A percentile compares a stretch with the other conserved stretches of the same genome.
Evolutionary conservation across 2,113 vertebrate genomes (phyloP).

Genomic region (Thinocorus orbignyianus): DNA sequence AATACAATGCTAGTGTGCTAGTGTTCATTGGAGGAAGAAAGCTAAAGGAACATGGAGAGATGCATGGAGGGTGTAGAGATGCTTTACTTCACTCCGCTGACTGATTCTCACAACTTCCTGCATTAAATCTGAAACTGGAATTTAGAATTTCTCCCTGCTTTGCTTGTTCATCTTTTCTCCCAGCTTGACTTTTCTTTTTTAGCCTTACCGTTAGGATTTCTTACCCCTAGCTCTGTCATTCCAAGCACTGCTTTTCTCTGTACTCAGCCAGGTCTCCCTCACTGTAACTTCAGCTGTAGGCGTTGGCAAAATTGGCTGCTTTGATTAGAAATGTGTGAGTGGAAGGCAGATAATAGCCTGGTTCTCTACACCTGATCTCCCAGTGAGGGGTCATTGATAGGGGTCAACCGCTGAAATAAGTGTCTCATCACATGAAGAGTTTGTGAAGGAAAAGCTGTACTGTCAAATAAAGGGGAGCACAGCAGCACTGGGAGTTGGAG

Average conservation of each 20-base stretch:
- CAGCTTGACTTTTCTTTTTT: conserved; percentile 26
- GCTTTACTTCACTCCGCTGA: not conserved
- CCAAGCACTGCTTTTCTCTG: not conserved
- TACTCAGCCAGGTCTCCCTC: conserved; percentile 11
- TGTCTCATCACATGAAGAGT: conserved; percentile 47
- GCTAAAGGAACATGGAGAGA: not conserved
- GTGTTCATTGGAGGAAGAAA: not conserved
- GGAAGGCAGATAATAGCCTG: conserved; percentile 66
- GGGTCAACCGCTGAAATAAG: conserved; percentile 70
- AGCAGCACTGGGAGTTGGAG: not conserved
- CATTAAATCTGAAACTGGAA: not conserved
- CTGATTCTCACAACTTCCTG: not conserved
- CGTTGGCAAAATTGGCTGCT: conserved; percentile 54
- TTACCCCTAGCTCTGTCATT: not conserved
- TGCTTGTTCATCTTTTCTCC: conserved; percentile 1
- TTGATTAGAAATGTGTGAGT: conserved; percentile 64
- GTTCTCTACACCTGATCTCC: conserved; percentile 66
- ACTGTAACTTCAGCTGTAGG: conserved; percentile 30
- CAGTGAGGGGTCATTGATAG: conserved; percentile 60
- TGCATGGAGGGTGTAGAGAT: not conserved
- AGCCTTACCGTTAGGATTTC: not conserved
- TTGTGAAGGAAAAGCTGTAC: conserved; percentile 19
- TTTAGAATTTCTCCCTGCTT: not conserved
- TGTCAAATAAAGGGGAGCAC: conserved; percentile 41
- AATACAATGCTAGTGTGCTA: not conserved